A percentile compares a stretch with the other conserved stretches of the same genome.
Evolutionary conservation across 2,113 vertebrate species (phyloP).

Genomic region (Pica pica): DNA sequence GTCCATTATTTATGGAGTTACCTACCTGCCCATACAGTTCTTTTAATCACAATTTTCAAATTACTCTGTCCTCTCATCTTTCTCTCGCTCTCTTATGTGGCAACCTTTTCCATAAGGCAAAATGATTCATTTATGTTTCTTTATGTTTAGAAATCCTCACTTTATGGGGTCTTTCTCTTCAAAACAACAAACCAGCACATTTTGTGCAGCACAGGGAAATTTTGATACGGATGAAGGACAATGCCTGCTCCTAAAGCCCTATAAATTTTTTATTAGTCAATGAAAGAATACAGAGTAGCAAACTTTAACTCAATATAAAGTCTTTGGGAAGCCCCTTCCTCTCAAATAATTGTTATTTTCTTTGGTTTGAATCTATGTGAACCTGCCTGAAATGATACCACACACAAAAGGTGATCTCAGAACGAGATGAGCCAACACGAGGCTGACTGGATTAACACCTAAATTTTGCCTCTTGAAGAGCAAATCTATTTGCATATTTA

Average conservation of each 20-base stretch:
- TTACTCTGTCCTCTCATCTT: background rate
- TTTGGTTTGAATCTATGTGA: background rate
- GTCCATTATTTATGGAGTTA: conserved; percentile 1
- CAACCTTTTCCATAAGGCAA: background rate
- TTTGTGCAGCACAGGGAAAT: background rate
- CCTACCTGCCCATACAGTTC: background rate
- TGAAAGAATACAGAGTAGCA: background rate
- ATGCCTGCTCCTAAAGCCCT: background rate
- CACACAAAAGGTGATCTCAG: background rate
- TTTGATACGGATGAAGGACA: background rate
- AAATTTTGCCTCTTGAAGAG: background rate
- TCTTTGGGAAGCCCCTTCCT: background rate
- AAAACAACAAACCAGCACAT: background rate
- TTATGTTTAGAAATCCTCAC: background rate
- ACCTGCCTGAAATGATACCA: background rate
- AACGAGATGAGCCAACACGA: background rate
- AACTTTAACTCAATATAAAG: background rate
- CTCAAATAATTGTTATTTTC: background rate
- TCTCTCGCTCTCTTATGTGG: background rate
- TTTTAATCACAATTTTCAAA: background rate
- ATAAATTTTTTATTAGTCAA: background rate
- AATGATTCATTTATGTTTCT: background rate
- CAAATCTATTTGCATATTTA: background rate
- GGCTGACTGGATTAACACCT: background rate
- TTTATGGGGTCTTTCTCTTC: background rate